A percentile compares a stretch with the other conserved stretches of the same genome.
phyloP scores from a whole-genome alignment of 2,888 invertebrate species.

The Drosophila suboccidentalis region DNA sequence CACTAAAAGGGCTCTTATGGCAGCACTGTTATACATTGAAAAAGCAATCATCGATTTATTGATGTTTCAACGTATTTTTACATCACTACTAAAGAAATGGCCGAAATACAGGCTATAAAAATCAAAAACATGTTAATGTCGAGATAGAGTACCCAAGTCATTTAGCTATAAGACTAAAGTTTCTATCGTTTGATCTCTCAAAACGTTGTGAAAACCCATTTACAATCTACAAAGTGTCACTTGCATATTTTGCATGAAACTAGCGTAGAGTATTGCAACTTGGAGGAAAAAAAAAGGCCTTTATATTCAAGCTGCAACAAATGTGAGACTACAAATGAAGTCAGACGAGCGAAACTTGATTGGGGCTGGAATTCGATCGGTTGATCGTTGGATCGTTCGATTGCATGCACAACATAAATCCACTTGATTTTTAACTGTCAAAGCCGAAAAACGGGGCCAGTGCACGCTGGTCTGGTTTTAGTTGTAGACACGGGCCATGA shows the following conservation, averaged over 20 bases:
- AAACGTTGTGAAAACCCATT: background rate
- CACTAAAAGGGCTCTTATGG: no score
- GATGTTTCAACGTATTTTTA: no score
- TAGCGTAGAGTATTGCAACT: background rate
- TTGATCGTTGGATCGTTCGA: conserved; percentile 27
- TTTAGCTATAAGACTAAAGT: background rate
- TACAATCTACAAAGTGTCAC: background rate
- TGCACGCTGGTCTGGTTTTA: conserved; percentile 44
- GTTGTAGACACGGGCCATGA: conserved; percentile 60
- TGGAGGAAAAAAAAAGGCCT: background rate
- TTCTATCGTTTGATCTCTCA: background rate
- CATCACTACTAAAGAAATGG: no score
- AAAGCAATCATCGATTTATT: no score
- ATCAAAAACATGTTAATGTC: no score
- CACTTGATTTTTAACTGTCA: conserved; percentile 70
- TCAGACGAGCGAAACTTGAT: conserved; percentile 49
- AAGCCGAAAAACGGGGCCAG: conserved; percentile 63
- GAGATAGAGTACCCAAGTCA: background rate
- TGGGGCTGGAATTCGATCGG: conserved; percentile 47
- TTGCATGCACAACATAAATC: conserved; percentile 33
- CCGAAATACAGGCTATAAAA: no score
- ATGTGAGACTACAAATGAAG: conserved; percentile 8
- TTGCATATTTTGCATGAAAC: background rate
- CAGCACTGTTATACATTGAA: no score
- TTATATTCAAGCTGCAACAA: conserved; percentile 4